Evolutionary conservation across 1,140 invertebrate species (phyloP).

Genomic region (Drosophila asahinai): DNA sequence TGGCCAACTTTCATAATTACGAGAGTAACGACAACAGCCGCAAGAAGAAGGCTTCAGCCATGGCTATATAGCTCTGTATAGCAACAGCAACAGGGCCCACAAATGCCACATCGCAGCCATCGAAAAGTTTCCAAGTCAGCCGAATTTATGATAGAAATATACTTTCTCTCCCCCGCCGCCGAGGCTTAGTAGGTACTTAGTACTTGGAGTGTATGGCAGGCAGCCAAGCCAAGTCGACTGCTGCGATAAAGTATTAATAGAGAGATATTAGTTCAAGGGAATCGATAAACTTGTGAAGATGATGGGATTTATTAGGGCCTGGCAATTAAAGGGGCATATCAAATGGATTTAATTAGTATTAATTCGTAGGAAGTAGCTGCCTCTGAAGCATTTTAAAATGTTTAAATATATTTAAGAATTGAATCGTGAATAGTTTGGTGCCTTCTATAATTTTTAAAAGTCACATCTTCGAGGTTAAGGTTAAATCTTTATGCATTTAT

Average conservation of each 20-base stretch:
- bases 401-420: too few species aligned
- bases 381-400: too few species aligned
- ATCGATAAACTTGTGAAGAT: constrained; percentile 27
- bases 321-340: constrained; percentile 1
- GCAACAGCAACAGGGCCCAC: constrained; percentile 13
- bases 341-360: not conserved
- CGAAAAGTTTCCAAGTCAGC: constrained; percentile 55
- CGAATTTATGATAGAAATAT: constrained; percentile 57
- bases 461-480: too few species aligned
- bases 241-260: constrained; percentile 53
- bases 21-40: constrained; percentile 59
- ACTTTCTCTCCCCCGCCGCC: constrained; percentile 6
- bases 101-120: constrained; percentile 22
- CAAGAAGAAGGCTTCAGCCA: constrained; percentile 42
- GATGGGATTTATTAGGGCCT: constrained; percentile 1
- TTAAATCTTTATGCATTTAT: too few species aligned
- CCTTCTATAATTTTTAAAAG: too few species aligned
- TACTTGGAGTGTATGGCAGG: constrained; percentile 23
- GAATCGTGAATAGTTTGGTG: too few species aligned
- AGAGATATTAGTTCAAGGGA: constrained; percentile 5
- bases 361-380: too few species aligned
- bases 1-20: constrained; percentile 80
- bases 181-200: constrained; percentile 65
- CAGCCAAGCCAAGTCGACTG: constrained; percentile 7
- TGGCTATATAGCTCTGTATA: constrained; percentile 19